Evolutionary conservation across 2,113 vertebrate species (phyloP), one percentile per base, ranked within the genome.

Genomic region (Arizona elegans): DNA sequence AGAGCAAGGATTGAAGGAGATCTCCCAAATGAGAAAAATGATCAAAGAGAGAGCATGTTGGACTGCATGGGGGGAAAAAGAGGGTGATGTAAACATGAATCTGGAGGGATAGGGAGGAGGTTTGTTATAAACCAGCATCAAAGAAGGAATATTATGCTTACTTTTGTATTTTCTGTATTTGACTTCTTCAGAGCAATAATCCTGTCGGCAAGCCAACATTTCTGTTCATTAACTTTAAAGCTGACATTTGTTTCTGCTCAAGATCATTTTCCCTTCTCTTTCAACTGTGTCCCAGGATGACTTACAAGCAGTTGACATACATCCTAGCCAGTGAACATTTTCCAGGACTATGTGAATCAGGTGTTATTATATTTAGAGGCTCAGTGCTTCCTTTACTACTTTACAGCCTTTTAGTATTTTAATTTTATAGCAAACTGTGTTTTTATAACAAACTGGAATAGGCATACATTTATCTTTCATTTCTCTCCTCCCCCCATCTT

Each of bases 211-310:
- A 93, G 87, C 92, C 96, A 94, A 93, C 97, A 96, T 81, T 81
- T 81, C 33, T 81, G 75, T 81, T 81, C 75, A 81, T 94, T 97
- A 91, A 94, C 92, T 97, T 97, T 97, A 95, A 97, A 96, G 95
- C 93, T 94, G 75, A 33, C 94, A 93, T 97, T 97, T 97, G 95
- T 95, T 97, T 97, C 96, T 96, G 55, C 91, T 96, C 38, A 94
- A 95, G 94, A 93, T 53, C 91, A 87, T 89, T 93, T 88, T 86
- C 93, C 94, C 94, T 93, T 93, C 89, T 88, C 87, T 95, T 90
- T 97, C 95, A 94, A 94, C 81, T 10, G 1, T 97, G 93, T 94
- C 96, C 92, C 94, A 96, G 94, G 92, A 95, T 96, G 92, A 97
- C 95, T 97, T 93, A 89, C 94, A 93, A 91, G 38, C 59, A 93